phyloP scores from a whole-genome alignment of 2,113 vertebrate genomes.

The Pachypanchax playfairii region DNA sequence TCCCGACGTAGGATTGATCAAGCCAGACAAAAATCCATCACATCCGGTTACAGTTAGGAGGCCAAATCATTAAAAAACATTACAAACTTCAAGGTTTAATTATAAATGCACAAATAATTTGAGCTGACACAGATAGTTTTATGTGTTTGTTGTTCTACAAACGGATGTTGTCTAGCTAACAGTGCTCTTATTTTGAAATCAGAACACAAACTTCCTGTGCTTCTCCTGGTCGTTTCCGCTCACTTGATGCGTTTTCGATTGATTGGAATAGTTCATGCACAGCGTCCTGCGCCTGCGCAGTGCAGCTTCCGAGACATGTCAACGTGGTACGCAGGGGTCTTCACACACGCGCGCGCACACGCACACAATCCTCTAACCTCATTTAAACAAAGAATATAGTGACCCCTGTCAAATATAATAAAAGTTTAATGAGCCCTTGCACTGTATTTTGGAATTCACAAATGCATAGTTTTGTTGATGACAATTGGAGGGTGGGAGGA shows the following conservation, averaged over 20 bases:
- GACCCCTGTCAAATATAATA: not conserved
- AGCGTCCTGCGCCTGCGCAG: constrained; percentile 75
- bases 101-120: fast-evolving
- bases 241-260: constrained; percentile 28
- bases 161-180: fast-evolving
- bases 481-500: not conserved
- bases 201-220: not conserved
- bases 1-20: constrained; percentile 36
- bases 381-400: not conserved
- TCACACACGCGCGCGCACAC: constrained; percentile 10
- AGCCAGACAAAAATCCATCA: not conserved
- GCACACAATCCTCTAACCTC: not conserved
- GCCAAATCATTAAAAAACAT: not conserved
- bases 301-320: constrained; percentile 65
- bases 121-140: fast-evolving
- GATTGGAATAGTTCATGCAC: constrained; percentile 59
- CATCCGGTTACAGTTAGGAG: constrained; percentile 38
- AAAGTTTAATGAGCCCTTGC: too few relatives aligned
- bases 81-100: not conserved
- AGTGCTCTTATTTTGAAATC: constrained; percentile 41
- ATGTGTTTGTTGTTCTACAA: too few relatives aligned
- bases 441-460: not conserved
- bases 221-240: not conserved
- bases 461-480: not conserved
- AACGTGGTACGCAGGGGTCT: constrained; percentile 76